A percentile compares a stretch with the other conserved stretches of the same genome.
These are phyloP conservation scores for Tenthredo notha DNA, from an alignment of 2,888 invertebrate genomes.

Conservation along the genomic window DNA sequence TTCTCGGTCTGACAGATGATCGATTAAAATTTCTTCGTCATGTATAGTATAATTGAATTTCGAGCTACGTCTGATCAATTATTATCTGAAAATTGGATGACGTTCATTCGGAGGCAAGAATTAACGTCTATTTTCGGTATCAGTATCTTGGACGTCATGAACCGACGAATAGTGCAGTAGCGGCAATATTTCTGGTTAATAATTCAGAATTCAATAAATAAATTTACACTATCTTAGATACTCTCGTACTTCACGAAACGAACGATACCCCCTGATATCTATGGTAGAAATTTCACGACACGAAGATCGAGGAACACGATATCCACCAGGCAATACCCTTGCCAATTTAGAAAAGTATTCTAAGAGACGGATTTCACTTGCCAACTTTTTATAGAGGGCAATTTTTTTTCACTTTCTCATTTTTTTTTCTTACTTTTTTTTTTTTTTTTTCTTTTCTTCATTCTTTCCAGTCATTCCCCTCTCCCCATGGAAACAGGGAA, in stretches of 20 bases:
- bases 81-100: not conserved
- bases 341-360: not conserved
- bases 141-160: not conserved
- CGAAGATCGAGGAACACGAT: not conserved
- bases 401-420: not conserved
- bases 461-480: not conserved
- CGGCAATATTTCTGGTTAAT: not conserved
- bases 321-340: too few relatives aligned
- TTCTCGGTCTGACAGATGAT: not conserved
- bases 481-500: not conserved
- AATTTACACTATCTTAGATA: not conserved
- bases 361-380: not conserved
- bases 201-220: not conserved
- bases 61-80: not conserved
- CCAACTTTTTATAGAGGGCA: conserved; percentile 17
- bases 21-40: not conserved
- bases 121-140: not conserved
- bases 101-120: not conserved
- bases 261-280: not conserved
- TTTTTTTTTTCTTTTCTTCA: not conserved
- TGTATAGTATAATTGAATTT: not conserved
- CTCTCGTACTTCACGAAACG: too few relatives aligned
- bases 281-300: not conserved
- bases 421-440: not conserved
- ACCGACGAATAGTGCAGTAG: not conserved